Conservation (phyloP, 2,888 invertebrate genomes). For the Chorisops tibialis region DNA sequence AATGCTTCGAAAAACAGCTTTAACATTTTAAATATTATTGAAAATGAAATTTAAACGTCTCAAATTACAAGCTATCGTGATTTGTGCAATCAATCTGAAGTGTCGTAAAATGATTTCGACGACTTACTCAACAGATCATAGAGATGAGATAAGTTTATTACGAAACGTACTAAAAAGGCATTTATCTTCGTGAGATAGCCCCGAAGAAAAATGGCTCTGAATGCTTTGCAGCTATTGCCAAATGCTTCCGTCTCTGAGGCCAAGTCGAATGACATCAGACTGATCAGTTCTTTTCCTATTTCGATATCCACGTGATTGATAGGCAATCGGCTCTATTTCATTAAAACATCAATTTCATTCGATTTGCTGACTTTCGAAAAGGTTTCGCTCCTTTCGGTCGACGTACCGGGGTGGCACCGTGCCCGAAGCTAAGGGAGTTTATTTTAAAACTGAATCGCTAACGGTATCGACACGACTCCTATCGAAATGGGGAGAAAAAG, state of each 20-base stretch:
- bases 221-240: background rate
- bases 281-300: constrained; percentile 20
- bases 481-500: background rate
- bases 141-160: constrained; percentile 19
- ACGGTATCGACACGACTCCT: background rate
- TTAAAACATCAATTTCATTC: constrained; percentile 31
- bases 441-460: background rate
- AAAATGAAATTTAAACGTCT: too few relatives aligned
- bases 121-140: too few relatives aligned
- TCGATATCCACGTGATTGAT: constrained; percentile 31
- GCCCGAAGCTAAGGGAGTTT: too few relatives aligned
- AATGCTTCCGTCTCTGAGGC: background rate
- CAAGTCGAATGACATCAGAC: constrained; percentile 23
- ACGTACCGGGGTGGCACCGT: too few relatives aligned
- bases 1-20: too few relatives aligned
- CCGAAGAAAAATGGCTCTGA: constrained; percentile 19
- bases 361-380: constrained; percentile 30
- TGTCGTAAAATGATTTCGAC: too few relatives aligned
- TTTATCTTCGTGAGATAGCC: constrained; percentile 23
- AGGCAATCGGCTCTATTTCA: constrained; percentile 31
- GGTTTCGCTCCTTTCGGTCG: background rate
- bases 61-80: too few relatives aligned
- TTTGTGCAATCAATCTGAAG: too few relatives aligned
- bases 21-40: too few relatives aligned
- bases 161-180: constrained; percentile 9